Conservation (phyloP, 30 jellyfish, hydroid and myxozoan genomes). For the Pelagia noctiluca region DNA sequence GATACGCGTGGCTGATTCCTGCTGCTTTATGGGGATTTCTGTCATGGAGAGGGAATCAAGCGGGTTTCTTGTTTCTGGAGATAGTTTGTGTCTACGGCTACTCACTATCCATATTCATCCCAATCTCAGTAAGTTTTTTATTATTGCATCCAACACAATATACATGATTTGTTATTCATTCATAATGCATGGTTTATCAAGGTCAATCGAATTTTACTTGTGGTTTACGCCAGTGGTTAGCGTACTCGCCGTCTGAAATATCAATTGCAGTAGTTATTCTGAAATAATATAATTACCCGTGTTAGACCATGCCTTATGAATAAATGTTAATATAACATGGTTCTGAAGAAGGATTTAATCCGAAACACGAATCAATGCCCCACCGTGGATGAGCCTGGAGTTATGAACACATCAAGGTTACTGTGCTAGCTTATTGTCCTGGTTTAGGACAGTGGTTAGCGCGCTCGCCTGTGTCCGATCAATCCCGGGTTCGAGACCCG, state of each 20-base stretch:
- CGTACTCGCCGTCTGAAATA: background rate
- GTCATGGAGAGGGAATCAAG: slow-evolving; percentile 93
- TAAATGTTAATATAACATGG: too few species aligned
- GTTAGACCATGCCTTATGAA: too few species aligned
- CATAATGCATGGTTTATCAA: background rate
- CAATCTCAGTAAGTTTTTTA: slow-evolving; percentile 81
- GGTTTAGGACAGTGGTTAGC: too few species aligned
- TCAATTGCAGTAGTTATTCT: background rate
- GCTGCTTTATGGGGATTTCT: slow-evolving; percentile 89
- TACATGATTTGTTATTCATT: background rate
- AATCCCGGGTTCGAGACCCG: too few species aligned
- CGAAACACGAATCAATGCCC: too few species aligned
- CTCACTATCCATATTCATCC: slow-evolving; percentile 87
- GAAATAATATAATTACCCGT: too few species aligned
- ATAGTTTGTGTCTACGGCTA: slow-evolving; percentile 95
- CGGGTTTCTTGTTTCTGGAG: slow-evolving; percentile 92
- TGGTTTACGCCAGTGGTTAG: background rate
- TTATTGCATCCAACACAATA: background rate
- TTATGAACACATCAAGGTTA: too few species aligned
- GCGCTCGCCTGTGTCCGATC: too few species aligned
- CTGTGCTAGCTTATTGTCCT: too few species aligned
- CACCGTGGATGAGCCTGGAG: too few species aligned
- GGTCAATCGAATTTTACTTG: background rate
- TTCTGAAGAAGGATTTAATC: too few species aligned
- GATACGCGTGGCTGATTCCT: slow-evolving; percentile 94